phyloP scores from a whole-genome alignment of 2,888 invertebrate species.

The Tipula lateralis region DNA sequence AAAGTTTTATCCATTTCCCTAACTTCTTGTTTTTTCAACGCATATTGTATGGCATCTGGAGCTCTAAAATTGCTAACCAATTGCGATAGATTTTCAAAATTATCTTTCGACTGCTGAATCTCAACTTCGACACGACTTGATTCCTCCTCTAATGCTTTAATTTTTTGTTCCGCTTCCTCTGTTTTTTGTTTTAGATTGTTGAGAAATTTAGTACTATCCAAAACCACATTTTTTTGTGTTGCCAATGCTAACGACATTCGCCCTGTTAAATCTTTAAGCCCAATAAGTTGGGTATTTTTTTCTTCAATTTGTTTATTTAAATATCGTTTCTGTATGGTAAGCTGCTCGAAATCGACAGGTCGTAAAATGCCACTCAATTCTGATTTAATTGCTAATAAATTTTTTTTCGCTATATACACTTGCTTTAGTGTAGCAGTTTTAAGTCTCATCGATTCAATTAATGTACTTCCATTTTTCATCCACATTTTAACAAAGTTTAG shows the following conservation, averaged over 20 bases:
- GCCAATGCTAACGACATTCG: constrained; percentile 52
- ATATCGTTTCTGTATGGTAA: constrained; percentile 54
- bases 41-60: constrained; percentile 54
- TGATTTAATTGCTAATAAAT: constrained; percentile 46
- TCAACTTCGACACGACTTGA: constrained; percentile 43
- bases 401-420: constrained; percentile 47
- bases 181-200: constrained; percentile 47
- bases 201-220: constrained; percentile 46
- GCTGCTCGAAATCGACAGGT: constrained; percentile 56
- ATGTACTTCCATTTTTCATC: constrained; percentile 51
- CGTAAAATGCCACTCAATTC: constrained; percentile 54
- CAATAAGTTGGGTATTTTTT: constrained; percentile 51
- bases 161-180: constrained; percentile 45
- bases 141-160: constrained; percentile 48
- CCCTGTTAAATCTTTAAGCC: constrained; percentile 54
- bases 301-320: constrained; percentile 51
- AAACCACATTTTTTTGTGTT: constrained; percentile 50
- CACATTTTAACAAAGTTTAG: constrained; percentile 54
- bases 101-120: constrained; percentile 44
- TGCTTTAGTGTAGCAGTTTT: constrained; percentile 51
- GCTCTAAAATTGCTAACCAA: constrained; percentile 48
- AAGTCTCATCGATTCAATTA: constrained; percentile 53
- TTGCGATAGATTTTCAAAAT: constrained; percentile 42
- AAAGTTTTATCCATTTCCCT: background rate
- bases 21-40: constrained; percentile 48